Evolutionary conservation across 2,113 vertebrate species (phyloP).

Genomic region (Anseranas semipalmata): DNA sequence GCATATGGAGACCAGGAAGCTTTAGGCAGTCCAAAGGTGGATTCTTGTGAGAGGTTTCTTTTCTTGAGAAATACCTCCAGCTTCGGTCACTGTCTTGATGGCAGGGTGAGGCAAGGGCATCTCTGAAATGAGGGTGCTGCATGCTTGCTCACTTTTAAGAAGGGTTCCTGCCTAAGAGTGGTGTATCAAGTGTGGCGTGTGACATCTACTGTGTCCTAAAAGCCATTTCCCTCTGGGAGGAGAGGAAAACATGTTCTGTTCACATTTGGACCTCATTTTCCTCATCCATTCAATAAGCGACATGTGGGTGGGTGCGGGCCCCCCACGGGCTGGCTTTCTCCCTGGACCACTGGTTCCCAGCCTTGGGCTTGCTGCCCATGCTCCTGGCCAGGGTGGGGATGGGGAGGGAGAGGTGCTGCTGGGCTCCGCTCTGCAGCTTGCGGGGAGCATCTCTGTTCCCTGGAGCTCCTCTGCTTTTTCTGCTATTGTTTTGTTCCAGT

Average conservation of each 20-base stretch:
- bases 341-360: background rate
- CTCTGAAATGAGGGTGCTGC: background rate
- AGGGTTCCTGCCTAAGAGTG: background rate
- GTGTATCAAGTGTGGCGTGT: background rate
- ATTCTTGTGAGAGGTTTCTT: background rate
- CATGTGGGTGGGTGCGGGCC: background rate
- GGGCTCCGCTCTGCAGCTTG: background rate
- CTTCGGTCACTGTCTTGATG: background rate
- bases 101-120: background rate
- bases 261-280: background rate
- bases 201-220: background rate
- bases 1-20: background rate
- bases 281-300: background rate
- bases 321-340: background rate
- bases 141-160: background rate
- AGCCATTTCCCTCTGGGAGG: background rate
- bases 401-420: background rate
- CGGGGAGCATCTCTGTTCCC: background rate
- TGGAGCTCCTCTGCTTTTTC: background rate
- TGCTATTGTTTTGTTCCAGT: background rate
- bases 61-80: background rate
- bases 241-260: background rate
- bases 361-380: background rate
- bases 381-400: fast-evolving
- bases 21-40: background rate